A percentile compares a stretch with the other conserved stretches of the same genome.
These are phyloP conservation scores for human (Homo sapiens) DNA, from an alignment of 2,113 vertebrate genomes.

Conservation along the genomic window GRCh38 chr1:54082001-54082500, in stretches of 20 bases:
- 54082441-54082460: conserved; percentile 25
- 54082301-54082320: background rate
- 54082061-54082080: background rate
- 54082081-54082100: background rate
- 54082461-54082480: background rate
- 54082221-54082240: background rate
- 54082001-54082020: background rate
- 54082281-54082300: background rate
- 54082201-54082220: conserved; percentile 31
- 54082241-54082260: conserved; percentile 21
- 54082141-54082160: conserved; percentile 21
- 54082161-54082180: background rate
- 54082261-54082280: conserved; percentile 4
- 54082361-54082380: conserved; percentile 36
- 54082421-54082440: conserved; percentile 5
- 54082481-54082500: background rate
- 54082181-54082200: conserved; percentile 33
- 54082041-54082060: background rate
- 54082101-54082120: background rate
- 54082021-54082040: background rate
- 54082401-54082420: background rate
- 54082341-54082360: conserved; percentile 45
- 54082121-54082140: background rate
- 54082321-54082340: conserved; percentile 52
- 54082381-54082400: conserved; percentile 44